Evolutionary conservation across 2,888 invertebrate species (phyloP).

Genomic region (Agrochola circellaris): DNA sequence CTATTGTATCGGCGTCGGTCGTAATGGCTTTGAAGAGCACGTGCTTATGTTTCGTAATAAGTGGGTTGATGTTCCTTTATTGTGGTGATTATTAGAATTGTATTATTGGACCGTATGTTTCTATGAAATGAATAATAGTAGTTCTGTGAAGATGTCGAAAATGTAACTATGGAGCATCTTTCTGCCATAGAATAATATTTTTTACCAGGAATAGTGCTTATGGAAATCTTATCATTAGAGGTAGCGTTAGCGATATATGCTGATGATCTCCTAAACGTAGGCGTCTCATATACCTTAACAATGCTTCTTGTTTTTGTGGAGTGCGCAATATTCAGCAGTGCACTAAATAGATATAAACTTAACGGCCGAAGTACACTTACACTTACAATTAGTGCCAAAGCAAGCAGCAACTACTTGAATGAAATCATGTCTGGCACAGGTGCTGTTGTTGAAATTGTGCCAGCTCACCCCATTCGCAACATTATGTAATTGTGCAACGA

Average conservation of each 20-base stretch:
- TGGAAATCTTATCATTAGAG: not conserved
- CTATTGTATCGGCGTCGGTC: conserved; percentile 54
- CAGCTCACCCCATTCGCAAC: conserved; percentile 13
- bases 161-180: not conserved
- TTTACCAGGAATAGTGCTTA: not conserved
- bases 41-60: conserved; percentile 32
- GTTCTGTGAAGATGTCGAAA: no score
- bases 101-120: conserved; percentile 17
- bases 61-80: conserved; percentile 24
- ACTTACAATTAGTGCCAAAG: conserved; percentile 24
- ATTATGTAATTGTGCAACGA: not conserved
- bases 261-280: no score
- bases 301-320: not conserved
- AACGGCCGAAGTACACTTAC: not conserved
- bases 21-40: conserved; percentile 54
- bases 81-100: conserved; percentile 25
- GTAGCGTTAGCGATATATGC: not conserved
- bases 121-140: not conserved
- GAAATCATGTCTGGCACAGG: conserved; percentile 27
- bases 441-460: conserved; percentile 27
- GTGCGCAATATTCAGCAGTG: not conserved
- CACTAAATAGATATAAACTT: not conserved
- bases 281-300: no score
- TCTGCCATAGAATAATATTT: not conserved
- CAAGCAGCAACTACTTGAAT: conserved; percentile 24